Conservation (phyloP, 2,797 vertebrate genomes). For the Atherinosoma microstoma region DNA sequence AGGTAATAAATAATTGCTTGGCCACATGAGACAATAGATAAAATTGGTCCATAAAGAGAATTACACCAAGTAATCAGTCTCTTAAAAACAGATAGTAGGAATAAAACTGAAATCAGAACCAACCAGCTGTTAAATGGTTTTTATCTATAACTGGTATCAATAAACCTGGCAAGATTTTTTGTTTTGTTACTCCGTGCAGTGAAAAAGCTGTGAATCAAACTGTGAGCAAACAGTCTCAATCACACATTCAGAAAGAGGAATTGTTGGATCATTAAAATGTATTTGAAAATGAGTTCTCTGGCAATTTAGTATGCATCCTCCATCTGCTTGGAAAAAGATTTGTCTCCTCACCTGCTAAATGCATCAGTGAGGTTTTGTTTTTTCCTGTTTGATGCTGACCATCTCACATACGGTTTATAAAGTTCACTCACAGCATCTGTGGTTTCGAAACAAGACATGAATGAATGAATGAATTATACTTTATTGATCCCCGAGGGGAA, state of each 20-base stretch:
- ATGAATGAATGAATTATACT: too few relatives aligned
- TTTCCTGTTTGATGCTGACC: too few relatives aligned
- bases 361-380: neutral
- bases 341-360: neutral
- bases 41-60: neutral
- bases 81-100: neutral
- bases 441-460: neutral
- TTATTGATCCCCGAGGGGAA: too few relatives aligned
- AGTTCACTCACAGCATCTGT: neutral
- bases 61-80: neutral
- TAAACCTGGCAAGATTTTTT: constrained; percentile 4
- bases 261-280: neutral
- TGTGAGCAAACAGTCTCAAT: constrained; percentile 4
- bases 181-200: neutral
- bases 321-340: neutral
- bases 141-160: neutral
- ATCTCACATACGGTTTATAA: too few relatives aligned
- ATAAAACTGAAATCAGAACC: neutral
- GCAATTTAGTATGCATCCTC: neutral
- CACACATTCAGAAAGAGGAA: neutral
- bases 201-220: constrained; percentile 9
- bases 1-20: neutral
- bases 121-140: neutral
- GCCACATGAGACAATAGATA: neutral
- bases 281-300: neutral